Evolutionary conservation across 2,797 vertebrate genomes (phyloP), one percentile per base, ranked within the genome.

Genomic region (Danio jaintianensis): DNA sequence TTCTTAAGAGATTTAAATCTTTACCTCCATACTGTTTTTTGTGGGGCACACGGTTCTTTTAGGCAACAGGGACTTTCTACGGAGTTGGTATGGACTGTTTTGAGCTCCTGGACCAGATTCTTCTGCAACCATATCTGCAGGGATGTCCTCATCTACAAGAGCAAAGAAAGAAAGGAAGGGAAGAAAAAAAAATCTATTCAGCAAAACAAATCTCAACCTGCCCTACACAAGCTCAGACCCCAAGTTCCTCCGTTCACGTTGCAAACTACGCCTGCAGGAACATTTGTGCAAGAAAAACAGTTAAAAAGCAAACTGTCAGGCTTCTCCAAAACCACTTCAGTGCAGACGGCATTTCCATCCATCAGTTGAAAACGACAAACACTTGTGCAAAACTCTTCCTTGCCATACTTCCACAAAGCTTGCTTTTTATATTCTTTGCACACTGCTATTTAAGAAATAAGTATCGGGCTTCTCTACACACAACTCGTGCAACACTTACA

Each of bases 111-210:
- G 97, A 97, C 97, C 98, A 81, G 98, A 99, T 97, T 99, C 97
- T 98, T 99, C 98, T 97, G 97, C 98, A 94, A 99, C 98, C 98
- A 99, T 99, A 96, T 99, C 98, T 99, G 98, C 98, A 97, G 97
- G 96, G 92, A 96, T 96, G 94, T 99, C 97, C 97, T 99, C 97
- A 98, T 98, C 97, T 99, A 92, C 67, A 86, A 77, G 56, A 66
- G 22, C 11, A 74, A 16, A 68, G 20, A 13, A 48, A 61, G 8
- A 74, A 38, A 67, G 29, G 29, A 29, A 29, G 29, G 29, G 29
- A 29, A 61, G 40, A 61, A 29, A 22, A 50, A 62, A 70, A 13
- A 58, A 22, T 58, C 47, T 29, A 80, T 80, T 82, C 59, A 66
- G 42, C 29, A 50, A 42, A 63, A 59, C 15, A 64, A 56, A 55